Evolutionary conservation across 2,888 invertebrate genomes (phyloP), one percentile per base, ranked within the genome.

Genomic region (Leptogaster cylindrica): DNA sequence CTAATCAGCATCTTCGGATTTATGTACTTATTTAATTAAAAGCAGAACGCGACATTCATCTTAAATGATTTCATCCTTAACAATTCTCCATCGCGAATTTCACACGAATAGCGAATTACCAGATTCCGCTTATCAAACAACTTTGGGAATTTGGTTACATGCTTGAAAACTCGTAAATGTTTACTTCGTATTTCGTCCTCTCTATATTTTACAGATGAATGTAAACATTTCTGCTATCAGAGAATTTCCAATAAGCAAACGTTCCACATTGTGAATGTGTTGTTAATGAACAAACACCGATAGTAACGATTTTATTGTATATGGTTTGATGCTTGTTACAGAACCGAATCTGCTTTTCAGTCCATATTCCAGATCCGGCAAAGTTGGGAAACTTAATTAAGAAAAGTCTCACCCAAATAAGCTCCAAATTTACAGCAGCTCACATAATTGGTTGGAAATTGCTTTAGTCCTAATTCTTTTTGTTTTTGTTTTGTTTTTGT

Each of bases 151-250:
- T n/a, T n/a, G n/a, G n/a, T n/a, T n/a, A n/a, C n/a, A n/a, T n/a
- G n/a, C n/a, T n/a, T n/a, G 48, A 23, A 48, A 48, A 48, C 48
- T 48, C 25, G 48, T 25, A 8, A 48, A 48, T 48, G 20, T 48
- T 16, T 20, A 8, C 20, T n/a, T 23, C 25, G 23, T 46, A 3
- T 1, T 48, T n/a, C 48, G 12, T 48, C 25, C 10, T n/a, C n/a
- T 8, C 25, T 48, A 20, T 48, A 25, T 48, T 48, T 48, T 48
- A 20, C 23, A 25, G 48, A 48, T n/a, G n/a, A n/a, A n/a, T n/a
- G n/a, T n/a, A n/a, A n/a, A n/a, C n/a, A n/a, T n/a, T n/a, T n/a
- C n/a, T n/a, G n/a, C n/a, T n/a, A n/a, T n/a, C n/a, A n/a, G n/a
- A n/a, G n/a, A n/a, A n/a, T n/a, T n/a, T n/a, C 48, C 23, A 23